phyloP scores from a whole-genome alignment of 2,797 vertebrate species.

The Melanotaenia nigrans region DNA sequence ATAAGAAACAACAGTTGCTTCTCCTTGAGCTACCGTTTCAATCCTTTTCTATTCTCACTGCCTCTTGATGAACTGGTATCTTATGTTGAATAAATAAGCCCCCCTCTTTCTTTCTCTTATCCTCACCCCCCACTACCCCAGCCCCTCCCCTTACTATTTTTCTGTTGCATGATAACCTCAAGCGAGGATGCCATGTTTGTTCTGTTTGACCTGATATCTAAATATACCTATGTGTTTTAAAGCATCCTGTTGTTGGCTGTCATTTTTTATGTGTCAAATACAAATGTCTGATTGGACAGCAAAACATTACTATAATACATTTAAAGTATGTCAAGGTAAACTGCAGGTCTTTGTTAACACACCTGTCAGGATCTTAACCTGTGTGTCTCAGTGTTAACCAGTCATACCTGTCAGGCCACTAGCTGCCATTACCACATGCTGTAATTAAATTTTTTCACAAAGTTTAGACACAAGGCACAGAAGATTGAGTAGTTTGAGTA shows the following conservation, averaged over 20 bases:
- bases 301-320: not conserved
- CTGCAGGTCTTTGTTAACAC: not conserved
- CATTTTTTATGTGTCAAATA: conserved; percentile 21
- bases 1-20: conserved; percentile 63
- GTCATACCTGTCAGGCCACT: conserved; percentile 60
- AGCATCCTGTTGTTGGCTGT: conserved; percentile 57
- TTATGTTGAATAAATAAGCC: conserved; percentile 65
- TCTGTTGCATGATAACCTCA: conserved; percentile 87
- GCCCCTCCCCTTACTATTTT: conserved; percentile 59
- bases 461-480: not conserved
- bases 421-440: not conserved
- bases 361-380: not conserved
- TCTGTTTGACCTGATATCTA: conserved; percentile 76
- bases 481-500: not conserved
- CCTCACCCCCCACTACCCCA: not conserved
- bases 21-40: conserved; percentile 19
- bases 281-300: not conserved
- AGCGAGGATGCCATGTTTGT: conserved; percentile 79
- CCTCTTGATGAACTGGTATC: conserved; percentile 69
- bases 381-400: conserved; percentile 40
- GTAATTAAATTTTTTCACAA: not conserved
- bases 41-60: conserved; percentile 69
- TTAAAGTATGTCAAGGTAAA: conserved; percentile 2
- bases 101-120: conserved; percentile 22
- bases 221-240: conserved; percentile 82